These are phyloP conservation scores for Pseudorhombus dupliciocellatus DNA, from an alignment of 2,113 vertebrate species.

Conservation along the genomic window DNA sequence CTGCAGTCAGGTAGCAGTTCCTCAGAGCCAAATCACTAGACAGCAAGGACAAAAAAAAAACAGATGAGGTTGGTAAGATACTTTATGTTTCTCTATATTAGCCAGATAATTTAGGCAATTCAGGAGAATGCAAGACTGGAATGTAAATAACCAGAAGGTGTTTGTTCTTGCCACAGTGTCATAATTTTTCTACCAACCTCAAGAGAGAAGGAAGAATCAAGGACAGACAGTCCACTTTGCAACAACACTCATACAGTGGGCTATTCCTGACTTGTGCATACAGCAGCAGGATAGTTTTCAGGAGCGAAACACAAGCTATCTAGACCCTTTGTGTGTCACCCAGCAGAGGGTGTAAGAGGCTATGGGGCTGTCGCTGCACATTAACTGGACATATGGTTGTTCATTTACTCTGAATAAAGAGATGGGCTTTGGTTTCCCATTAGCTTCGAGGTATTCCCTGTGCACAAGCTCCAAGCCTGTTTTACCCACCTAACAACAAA, in stretches of 20 bases:
- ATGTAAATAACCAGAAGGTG: too few species aligned
- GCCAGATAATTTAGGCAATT: neutral
- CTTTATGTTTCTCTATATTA: neutral
- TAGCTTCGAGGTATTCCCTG: slow-evolving; percentile 41
- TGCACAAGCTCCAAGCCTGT: slow-evolving; percentile 45
- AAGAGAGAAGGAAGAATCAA: neutral
- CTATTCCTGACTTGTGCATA: slow-evolving; percentile 80
- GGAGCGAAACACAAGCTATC: slow-evolving; percentile 69
- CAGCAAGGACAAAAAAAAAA: slow-evolving; percentile 25
- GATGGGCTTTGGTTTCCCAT: slow-evolving; percentile 49
- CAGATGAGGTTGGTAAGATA: neutral
- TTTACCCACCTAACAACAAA: slow-evolving; percentile 52
- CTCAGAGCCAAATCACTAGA: slow-evolving; percentile 92
- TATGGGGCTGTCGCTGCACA: slow-evolving; percentile 7
- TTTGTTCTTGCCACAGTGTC: neutral
- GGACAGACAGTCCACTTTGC: slow-evolving; percentile 55
- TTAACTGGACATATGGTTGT: slow-evolving; percentile 55
- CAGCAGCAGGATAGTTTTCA: slow-evolving; percentile 80
- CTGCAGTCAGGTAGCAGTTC: slow-evolving; percentile 95
- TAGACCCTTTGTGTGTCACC: slow-evolving; percentile 28
- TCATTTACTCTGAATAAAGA: slow-evolving; percentile 47
- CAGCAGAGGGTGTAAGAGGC: slow-evolving; percentile 46
- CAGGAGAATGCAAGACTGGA: too few species aligned
- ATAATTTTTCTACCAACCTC: neutral
- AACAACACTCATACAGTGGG: slow-evolving; percentile 81